Evolutionary conservation across 92 coral and sea anemone genomes (phyloP).

Genomic region (Palythoa grandis): DNA sequence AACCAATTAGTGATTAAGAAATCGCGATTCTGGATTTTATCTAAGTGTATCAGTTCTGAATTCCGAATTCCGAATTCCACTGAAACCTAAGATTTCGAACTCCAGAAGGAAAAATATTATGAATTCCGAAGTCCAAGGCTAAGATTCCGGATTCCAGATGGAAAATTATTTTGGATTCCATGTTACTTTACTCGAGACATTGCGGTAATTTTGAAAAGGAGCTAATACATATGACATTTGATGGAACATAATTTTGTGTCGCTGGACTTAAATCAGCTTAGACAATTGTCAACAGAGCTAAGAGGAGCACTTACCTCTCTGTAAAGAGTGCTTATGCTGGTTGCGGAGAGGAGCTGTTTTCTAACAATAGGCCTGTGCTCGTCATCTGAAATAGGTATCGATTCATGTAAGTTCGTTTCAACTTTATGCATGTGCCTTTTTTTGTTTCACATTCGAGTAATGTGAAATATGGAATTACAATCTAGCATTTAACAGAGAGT

Average conservation of each 20-base stretch:
- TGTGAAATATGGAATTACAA: background rate
- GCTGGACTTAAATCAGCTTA: background rate
- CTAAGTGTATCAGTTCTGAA: no score
- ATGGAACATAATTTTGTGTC: no score
- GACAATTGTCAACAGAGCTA: background rate
- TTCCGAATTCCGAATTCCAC: no score
- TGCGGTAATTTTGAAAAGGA: no score
- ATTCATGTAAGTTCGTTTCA: no score
- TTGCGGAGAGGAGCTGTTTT: conserved; percentile 72
- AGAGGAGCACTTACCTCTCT: conserved; percentile 58
- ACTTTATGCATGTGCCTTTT: background rate
- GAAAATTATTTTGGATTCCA: background rate
- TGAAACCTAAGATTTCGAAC: no score
- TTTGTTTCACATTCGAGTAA: no score
- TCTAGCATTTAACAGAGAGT: background rate
- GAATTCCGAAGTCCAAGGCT: background rate
- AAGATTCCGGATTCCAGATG: background rate
- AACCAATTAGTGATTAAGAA: no score
- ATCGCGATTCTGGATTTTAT: no score
- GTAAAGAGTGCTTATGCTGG: conserved; percentile 72
- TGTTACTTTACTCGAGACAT: no score
- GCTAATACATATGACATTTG: no score
- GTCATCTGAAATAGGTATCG: background rate
- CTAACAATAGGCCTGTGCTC: conserved; percentile 19
- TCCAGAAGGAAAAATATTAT: no score